phyloP scores from a whole-genome alignment of 2,888 invertebrate genomes.

The Metalampra italica region DNA sequence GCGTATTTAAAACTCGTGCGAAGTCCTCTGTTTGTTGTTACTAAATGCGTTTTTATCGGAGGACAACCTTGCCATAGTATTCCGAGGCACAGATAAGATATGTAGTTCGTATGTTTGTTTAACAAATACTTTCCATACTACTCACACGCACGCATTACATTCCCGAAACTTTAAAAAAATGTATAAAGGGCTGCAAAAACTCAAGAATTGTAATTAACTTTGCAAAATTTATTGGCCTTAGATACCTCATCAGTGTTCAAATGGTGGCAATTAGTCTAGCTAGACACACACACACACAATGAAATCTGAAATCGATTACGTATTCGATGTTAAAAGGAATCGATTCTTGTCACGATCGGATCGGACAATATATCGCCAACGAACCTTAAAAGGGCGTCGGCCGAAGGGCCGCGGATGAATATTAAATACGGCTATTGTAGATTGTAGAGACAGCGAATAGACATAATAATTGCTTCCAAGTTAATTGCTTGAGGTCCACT shows the following conservation, averaged over 20 bases:
- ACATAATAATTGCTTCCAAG: background rate
- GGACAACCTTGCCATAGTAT: constrained; percentile 22
- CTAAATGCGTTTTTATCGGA: constrained; percentile 29
- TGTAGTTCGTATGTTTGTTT: constrained; percentile 7
- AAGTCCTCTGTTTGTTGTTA: constrained; percentile 12
- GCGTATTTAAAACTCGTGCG: too few relatives aligned
- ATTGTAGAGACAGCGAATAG: background rate
- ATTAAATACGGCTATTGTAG: background rate
- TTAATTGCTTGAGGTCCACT: too few relatives aligned
- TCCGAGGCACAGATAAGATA: constrained; percentile 10
- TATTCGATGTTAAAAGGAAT: constrained; percentile 24
- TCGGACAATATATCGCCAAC: constrained; percentile 13
- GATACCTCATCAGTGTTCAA: too few relatives aligned
- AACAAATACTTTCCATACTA: constrained; percentile 9
- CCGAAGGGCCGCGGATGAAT: constrained; percentile 4
- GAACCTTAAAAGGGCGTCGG: background rate
- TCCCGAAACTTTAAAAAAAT: background rate
- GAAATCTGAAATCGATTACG: constrained; percentile 16
- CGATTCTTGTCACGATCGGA: constrained; percentile 26
- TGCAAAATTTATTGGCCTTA: too few relatives aligned
- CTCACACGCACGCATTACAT: background rate
- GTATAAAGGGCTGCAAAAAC: too few relatives aligned
- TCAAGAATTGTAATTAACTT: too few relatives aligned
- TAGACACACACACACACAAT: constrained; percentile 3
- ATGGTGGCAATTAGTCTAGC: constrained; percentile 1